Conservation (phyloP, 1,140 invertebrate genomes). For the Panagrolaimus sp. region DNA sequence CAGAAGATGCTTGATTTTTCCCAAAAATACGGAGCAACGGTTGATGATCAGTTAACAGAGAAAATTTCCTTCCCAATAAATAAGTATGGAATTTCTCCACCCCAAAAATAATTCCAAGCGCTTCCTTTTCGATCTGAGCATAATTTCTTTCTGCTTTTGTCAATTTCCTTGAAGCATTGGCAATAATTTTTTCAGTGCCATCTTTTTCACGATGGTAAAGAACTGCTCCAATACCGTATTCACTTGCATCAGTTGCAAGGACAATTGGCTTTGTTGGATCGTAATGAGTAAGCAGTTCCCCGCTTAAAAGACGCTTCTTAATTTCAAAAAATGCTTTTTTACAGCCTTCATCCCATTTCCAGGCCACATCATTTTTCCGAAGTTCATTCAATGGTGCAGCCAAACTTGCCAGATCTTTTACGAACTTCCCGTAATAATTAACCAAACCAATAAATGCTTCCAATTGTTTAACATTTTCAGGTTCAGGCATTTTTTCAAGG, state of each 20-base stretch:
- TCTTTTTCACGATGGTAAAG: constrained; percentile 57
- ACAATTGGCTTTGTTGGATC: constrained; percentile 58
- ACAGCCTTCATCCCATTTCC: constrained; percentile 27
- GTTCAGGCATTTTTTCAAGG: constrained; percentile 59
- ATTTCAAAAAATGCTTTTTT: constrained; percentile 47
- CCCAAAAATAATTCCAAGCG: constrained; percentile 62
- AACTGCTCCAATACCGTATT: constrained; percentile 60
- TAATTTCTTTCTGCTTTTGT: constrained; percentile 62
- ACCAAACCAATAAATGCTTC: constrained; percentile 59
- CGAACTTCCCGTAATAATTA: constrained; percentile 62
- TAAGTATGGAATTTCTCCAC: constrained; percentile 64
- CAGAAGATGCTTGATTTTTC: constrained; percentile 53
- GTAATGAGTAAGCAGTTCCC: constrained; percentile 56
- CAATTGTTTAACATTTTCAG: constrained; percentile 57
- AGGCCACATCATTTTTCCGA: constrained; percentile 41
- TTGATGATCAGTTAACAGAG: constrained; percentile 62
- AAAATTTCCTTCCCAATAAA: constrained; percentile 60
- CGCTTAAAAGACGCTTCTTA: constrained; percentile 47
- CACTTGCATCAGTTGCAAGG: constrained; percentile 63
- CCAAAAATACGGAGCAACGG: constrained; percentile 60
- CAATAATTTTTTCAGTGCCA: constrained; percentile 60
- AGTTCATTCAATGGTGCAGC: constrained; percentile 60
- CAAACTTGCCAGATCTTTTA: constrained; percentile 59
- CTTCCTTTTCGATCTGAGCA: constrained; percentile 64
- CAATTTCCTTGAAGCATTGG: constrained; percentile 61